Conservation (phyloP, 2,888 invertebrate genomes). For the Nomada fucata region DNA sequence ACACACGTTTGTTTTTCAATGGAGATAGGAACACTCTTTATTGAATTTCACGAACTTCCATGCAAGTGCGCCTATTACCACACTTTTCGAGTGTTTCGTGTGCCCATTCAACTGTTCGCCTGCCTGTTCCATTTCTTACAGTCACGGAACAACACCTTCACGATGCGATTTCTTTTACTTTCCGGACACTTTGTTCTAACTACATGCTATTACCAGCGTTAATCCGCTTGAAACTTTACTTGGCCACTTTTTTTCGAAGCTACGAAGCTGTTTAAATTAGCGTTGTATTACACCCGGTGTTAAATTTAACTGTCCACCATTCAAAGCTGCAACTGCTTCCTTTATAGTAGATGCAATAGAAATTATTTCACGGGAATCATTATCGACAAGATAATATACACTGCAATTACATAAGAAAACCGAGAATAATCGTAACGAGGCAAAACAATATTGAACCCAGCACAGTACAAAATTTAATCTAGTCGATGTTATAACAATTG, state of each 20-base stretch:
- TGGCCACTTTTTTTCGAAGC: not conserved
- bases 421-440: not conserved
- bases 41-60: not conserved
- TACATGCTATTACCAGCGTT: not conserved
- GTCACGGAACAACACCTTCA: not conserved
- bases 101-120: not conserved
- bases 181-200: not conserved
- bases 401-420: too few species aligned
- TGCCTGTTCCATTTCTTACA: not conserved
- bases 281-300: not conserved
- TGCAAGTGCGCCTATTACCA: not conserved
- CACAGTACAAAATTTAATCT: too few species aligned
- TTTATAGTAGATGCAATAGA: too few species aligned
- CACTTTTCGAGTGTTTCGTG: not conserved
- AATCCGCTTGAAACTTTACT: conserved; percentile 1
- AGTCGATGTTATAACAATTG: too few species aligned
- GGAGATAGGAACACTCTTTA: not conserved
- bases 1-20: not conserved
- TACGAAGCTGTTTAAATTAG: not conserved
- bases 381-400: not conserved
- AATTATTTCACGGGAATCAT: not conserved
- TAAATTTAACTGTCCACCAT: not conserved
- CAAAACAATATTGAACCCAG: too few species aligned
- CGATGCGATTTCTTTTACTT: not conserved
- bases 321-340: not conserved